Percentiles rank a stretch among this genome's conserved stretches.
These are phyloP conservation scores for Agelastica alni DNA, from an alignment of 2,888 invertebrate genomes.

Conservation along the genomic window DNA sequence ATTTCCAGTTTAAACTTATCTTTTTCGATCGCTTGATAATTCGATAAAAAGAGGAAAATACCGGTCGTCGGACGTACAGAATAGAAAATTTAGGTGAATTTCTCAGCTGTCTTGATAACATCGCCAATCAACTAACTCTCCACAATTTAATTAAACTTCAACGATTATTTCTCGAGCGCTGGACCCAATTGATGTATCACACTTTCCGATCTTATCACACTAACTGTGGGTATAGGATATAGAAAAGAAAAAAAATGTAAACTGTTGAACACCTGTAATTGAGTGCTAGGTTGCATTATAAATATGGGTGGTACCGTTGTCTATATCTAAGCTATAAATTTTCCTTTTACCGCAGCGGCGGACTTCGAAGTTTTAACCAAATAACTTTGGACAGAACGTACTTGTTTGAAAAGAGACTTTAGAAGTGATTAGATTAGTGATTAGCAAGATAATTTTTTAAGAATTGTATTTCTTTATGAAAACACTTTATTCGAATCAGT, in stretches of 20 bases:
- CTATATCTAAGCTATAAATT: conserved; percentile 43
- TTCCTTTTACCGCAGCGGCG: conserved; percentile 10
- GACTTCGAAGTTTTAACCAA: too few relatives aligned
- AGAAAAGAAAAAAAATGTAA: conserved; percentile 28
- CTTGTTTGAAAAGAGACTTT: too few relatives aligned
- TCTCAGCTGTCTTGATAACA: conserved; percentile 16
- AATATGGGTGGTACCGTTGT: conserved; percentile 43
- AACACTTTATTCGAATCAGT: too few relatives aligned
- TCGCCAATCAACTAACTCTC: conserved; percentile 15
- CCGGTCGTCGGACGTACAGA: background rate
- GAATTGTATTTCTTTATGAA: too few relatives aligned
- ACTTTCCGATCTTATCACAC: conserved; percentile 38
- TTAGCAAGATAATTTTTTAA: too few relatives aligned
- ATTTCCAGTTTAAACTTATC: too few relatives aligned
- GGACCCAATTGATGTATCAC: conserved; percentile 39
- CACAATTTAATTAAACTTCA: conserved; percentile 25
- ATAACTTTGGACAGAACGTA: too few relatives aligned
- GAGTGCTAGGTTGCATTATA: conserved; percentile 34
- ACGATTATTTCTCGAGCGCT: conserved; percentile 24
- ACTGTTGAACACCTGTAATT: conserved; percentile 40
- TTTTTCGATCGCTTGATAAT: background rate
- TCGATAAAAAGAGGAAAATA: background rate
- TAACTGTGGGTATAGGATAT: conserved; percentile 38
- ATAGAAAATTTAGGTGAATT: conserved; percentile 9
- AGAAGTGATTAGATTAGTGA: too few relatives aligned